Evolutionary conservation across 2,888 invertebrate genomes (phyloP).

Genomic region (Xylophagus ater): DNA sequence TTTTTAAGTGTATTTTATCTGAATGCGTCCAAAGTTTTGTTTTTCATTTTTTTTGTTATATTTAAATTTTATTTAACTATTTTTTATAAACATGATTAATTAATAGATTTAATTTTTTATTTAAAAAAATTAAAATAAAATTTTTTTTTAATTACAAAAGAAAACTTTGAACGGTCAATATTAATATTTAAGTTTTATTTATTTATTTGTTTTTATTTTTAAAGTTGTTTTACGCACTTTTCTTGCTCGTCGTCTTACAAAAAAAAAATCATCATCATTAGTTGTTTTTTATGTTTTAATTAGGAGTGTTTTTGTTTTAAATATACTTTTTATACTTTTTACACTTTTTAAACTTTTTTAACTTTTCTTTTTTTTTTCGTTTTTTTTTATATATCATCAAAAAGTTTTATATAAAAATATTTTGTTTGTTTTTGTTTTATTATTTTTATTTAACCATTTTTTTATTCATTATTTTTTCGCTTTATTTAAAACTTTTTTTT

Average conservation of each 20-base stretch:
- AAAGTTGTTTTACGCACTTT: no score
- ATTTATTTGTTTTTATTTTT: not conserved
- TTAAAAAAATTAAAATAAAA: not conserved
- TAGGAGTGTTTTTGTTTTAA: conserved; percentile 12
- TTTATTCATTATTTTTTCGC: conserved; percentile 10
- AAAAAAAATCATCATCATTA: conserved; percentile 1
- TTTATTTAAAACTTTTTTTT: conserved; percentile 10
- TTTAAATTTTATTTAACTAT: conserved; percentile 10
- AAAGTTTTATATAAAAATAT: conserved; percentile 18
- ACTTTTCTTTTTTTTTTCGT: conserved; percentile 9
- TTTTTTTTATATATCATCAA: conserved; percentile 12
- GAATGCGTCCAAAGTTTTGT: no score
- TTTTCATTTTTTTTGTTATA: conserved; percentile 8
- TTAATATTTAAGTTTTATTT: conserved; percentile 7
- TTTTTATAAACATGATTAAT: conserved; percentile 9
- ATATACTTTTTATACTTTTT: conserved; percentile 14
- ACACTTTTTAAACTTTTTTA: conserved; percentile 6
- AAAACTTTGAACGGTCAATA: conserved; percentile 18
- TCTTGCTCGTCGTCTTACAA: no score
- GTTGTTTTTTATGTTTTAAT: not conserved
- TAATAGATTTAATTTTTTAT: conserved; percentile 9
- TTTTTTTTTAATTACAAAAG: conserved; percentile 9
- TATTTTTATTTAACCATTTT: conserved; percentile 9
- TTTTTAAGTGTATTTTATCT: no score
- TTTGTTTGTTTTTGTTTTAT: conserved; percentile 10